These are phyloP conservation scores for Malurus elegans DNA, from an alignment of 2,113 vertebrate species.

Conservation along the genomic window DNA sequence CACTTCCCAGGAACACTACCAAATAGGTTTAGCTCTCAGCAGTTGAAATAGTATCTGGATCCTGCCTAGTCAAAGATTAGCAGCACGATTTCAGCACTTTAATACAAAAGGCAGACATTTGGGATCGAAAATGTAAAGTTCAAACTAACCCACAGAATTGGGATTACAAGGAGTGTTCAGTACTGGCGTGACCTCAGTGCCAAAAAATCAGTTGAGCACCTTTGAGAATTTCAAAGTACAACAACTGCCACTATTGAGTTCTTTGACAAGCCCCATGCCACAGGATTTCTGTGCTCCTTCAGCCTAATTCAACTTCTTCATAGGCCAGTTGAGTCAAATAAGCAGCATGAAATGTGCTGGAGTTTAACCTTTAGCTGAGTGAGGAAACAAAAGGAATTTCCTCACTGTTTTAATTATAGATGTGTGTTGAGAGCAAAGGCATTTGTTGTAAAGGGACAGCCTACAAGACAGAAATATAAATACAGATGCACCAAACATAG, in stretches of 20 bases:
- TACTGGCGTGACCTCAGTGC: background rate
- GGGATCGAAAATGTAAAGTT: background rate
- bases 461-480: background rate
- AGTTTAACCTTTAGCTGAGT: background rate
- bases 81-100: background rate
- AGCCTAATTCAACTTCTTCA: background rate
- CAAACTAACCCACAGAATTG: background rate
- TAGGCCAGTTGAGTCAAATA: background rate
- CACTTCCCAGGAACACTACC: background rate
- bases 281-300: background rate
- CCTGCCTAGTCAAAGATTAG: background rate
- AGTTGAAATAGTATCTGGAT: background rate
- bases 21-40: background rate
- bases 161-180: fast-evolving
- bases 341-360: background rate
- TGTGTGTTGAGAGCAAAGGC: background rate
- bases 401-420: background rate
- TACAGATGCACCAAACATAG: background rate
- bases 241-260: background rate
- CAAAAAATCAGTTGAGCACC: background rate
- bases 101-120: background rate
- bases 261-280: background rate
- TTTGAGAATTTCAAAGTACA: background rate
- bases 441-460: background rate
- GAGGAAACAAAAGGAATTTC: background rate